Evolutionary conservation across 1,140 invertebrate species (phyloP).

Genomic region (Euwallacea similis): DNA sequence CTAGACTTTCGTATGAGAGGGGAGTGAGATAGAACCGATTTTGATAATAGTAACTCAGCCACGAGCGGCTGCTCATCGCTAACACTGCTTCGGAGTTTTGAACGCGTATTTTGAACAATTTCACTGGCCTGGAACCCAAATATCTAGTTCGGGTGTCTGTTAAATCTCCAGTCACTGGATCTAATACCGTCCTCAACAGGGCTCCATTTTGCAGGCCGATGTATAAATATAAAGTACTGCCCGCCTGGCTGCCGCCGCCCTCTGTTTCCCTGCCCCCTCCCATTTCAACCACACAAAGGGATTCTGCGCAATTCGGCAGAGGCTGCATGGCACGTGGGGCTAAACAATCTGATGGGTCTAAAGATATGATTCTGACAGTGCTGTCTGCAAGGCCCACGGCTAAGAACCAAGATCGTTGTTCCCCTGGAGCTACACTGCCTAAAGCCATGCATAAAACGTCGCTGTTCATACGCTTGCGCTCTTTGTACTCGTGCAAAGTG

Average conservation of each 20-base stretch:
- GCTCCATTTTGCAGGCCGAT: conserved; percentile 98
- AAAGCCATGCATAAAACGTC: conserved; percentile 99
- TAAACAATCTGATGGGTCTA: conserved; percentile 93
- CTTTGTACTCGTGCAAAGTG: conserved; percentile 92
- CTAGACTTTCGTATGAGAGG: conserved; percentile 92
- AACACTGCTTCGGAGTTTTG: conserved; percentile 95
- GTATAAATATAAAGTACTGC: conserved; percentile 89
- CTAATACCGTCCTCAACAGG: conserved; percentile 90
- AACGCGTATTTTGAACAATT: conserved; percentile 73
- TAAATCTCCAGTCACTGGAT: conserved; percentile 95
- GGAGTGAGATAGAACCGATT: conserved; percentile 95
- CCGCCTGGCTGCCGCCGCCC: conserved; percentile 56
- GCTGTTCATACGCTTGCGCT: conserved; percentile 93
- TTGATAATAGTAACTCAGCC: conserved; percentile 99
- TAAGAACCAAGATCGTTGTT: conserved; percentile 94
- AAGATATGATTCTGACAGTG: conserved; percentile 95
- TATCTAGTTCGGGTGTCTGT: conserved; percentile 91
- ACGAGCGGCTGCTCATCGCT: conserved; percentile 96
- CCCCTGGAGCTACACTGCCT: conserved; percentile 91
- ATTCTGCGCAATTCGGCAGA: conserved; percentile 94
- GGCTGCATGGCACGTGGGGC: conserved; percentile 95
- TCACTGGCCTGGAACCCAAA: conserved; percentile 55
- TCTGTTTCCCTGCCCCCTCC: conserved; percentile 65
- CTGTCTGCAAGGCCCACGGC: conserved; percentile 96
- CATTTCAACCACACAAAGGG: conserved; percentile 93